These are phyloP conservation scores for Leptarthrus brevirostris DNA, from an alignment of 2,888 invertebrate species.

Conservation along the genomic window DNA sequence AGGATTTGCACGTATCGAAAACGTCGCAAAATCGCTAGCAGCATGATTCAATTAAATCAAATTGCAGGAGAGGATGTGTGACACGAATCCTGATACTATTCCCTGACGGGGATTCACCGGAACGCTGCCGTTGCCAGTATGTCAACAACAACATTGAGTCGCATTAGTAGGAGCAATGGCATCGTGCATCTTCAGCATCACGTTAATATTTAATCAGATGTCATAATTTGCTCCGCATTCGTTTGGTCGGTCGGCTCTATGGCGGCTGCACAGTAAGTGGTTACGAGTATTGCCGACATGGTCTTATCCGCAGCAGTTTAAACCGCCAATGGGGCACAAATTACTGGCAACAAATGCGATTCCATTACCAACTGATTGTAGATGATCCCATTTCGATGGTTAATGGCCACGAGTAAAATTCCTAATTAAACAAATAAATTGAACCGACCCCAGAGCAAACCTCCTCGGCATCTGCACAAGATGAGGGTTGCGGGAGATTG, in stretches of 20 bases:
- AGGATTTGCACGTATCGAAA: slow-evolving; percentile 41
- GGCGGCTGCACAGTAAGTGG: background rate
- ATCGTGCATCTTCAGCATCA: slow-evolving; percentile 5
- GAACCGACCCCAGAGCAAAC: slow-evolving; percentile 43
- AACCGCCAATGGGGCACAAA: slow-evolving; percentile 31
- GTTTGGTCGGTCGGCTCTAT: too few species aligned
- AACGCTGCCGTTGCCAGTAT: background rate
- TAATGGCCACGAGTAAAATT: slow-evolving; percentile 47
- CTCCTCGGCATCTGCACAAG: background rate
- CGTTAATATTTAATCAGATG: slow-evolving; percentile 42
- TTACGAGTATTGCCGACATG: background rate
- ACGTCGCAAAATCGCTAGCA: slow-evolving; percentile 43
- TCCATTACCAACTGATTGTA: slow-evolving; percentile 44
- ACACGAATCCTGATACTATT: slow-evolving; percentile 40
- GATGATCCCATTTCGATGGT: slow-evolving; percentile 46
- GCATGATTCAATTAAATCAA: slow-evolving; percentile 50
- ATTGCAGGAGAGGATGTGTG: slow-evolving; percentile 44
- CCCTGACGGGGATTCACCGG: background rate
- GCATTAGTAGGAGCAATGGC: background rate
- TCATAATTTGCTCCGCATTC: slow-evolving; percentile 31
- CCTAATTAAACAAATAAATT: slow-evolving; percentile 51
- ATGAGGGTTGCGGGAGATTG: slow-evolving; percentile 31
- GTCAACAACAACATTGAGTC: background rate
- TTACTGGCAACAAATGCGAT: slow-evolving; percentile 39
- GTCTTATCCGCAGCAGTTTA: background rate